Conservation (phyloP, 1,140 invertebrate genomes). For the Carposina sasakii region DNA sequence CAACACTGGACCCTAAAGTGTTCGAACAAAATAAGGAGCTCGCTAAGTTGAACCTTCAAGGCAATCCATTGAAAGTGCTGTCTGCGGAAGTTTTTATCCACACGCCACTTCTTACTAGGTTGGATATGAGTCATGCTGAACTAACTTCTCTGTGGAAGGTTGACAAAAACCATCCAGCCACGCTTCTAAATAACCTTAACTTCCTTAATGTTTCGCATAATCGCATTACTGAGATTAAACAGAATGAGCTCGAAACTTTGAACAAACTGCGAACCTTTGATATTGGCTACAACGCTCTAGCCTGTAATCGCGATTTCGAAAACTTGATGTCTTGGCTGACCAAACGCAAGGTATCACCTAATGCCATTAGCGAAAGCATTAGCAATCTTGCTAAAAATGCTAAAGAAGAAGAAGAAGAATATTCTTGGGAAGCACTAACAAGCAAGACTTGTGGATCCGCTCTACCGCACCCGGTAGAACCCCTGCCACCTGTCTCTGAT, state of each 20-base stretch:
- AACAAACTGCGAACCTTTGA: constrained; percentile 77
- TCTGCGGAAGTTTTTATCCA: constrained; percentile 78
- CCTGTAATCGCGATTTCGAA: constrained; percentile 75
- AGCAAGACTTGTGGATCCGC: constrained; percentile 54
- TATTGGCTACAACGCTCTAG: constrained; percentile 76
- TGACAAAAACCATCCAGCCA: constrained; percentile 50
- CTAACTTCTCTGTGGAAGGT: constrained; percentile 78
- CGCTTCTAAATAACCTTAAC: constrained; percentile 66
- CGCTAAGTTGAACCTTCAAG: constrained; percentile 78
- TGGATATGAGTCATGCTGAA: constrained; percentile 78
- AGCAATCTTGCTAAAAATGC: constrained; percentile 63
- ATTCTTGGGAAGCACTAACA: constrained; percentile 63
- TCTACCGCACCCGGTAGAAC: constrained; percentile 43
- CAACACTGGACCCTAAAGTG: constrained; percentile 72
- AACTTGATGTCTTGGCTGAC: constrained; percentile 74
- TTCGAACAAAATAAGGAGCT: constrained; percentile 77
- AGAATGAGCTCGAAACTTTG: constrained; percentile 72
- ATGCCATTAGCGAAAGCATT: constrained; percentile 52
- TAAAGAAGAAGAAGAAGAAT: constrained; percentile 46
- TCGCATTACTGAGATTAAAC: constrained; percentile 71
- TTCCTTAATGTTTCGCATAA: constrained; percentile 75
- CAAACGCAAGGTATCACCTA: constrained; percentile 64
- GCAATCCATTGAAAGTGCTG: constrained; percentile 78
- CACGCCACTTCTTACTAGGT: constrained; percentile 57
- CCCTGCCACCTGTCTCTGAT: constrained; percentile 50